A percentile compares a stretch with the other conserved stretches of the same genome.
Evolutionary conservation across 2,797 vertebrate genomes (phyloP).

Genomic region (Xyrichtys novacula): DNA sequence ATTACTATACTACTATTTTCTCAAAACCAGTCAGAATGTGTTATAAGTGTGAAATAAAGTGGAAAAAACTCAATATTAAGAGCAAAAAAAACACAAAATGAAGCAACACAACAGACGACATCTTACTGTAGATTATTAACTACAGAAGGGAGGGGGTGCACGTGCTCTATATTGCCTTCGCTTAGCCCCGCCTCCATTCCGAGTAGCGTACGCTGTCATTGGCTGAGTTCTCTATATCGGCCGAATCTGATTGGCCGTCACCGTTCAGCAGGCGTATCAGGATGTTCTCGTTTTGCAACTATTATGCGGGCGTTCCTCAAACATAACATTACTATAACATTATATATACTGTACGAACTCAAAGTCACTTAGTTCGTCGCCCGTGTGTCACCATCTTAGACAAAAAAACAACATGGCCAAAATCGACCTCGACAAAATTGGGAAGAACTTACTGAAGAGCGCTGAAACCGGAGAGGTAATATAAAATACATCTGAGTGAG

Average conservation of each 20-base stretch:
- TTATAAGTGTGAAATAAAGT: neutral
- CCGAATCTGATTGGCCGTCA: slow-evolving; percentile 48
- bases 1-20: neutral
- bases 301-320: neutral
- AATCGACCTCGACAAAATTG: slow-evolving; percentile 81
- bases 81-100: neutral
- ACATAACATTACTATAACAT: neutral
- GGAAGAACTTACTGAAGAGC: slow-evolving; percentile 82
- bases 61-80: neutral
- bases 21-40: neutral
- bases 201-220: slow-evolving; percentile 43
- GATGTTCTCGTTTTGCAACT: slow-evolving; percentile 68
- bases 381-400: neutral
- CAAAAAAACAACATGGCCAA: slow-evolving; percentile 81
- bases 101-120: too few species aligned
- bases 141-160: neutral
- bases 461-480: slow-evolving; percentile 83
- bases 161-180: slow-evolving; percentile 1
- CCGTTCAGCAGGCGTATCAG: slow-evolving; percentile 58
- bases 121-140: neutral
- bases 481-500: fast-evolving
- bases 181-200: slow-evolving; percentile 32
- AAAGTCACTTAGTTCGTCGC: neutral
- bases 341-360: fast-evolving
- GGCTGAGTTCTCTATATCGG: slow-evolving; percentile 14